Percentiles rank a stretch among this genome's conserved stretches.
Conservation (phyloP, 2,113 vertebrate species). For the Rhea americana region DNA sequence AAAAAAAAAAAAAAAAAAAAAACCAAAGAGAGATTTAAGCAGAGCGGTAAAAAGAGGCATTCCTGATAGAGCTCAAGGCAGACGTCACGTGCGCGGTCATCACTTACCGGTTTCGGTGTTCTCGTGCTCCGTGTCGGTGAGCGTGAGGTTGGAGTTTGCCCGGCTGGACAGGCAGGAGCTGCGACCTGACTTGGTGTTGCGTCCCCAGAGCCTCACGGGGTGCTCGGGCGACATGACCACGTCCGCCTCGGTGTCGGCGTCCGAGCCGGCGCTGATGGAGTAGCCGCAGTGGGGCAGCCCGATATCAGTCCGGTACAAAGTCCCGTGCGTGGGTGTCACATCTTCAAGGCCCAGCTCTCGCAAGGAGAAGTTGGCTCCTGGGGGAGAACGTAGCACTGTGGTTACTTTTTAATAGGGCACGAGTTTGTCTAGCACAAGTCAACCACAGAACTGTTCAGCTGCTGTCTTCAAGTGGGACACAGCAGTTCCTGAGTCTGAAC, state of each 20-base stretch:
- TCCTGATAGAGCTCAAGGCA: not conserved
- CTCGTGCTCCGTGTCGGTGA: slow-evolving; percentile 96
- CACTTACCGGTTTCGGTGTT: slow-evolving; percentile 92
- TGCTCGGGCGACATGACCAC: slow-evolving; percentile 91
- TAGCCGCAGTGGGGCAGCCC: slow-evolving; percentile 91
- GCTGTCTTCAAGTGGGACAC: not conserved
- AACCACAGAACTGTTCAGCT: not conserved
- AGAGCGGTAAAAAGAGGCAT: not conserved
- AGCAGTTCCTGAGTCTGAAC: rapidly evolving
- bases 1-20: not conserved
- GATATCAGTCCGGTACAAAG: slow-evolving; percentile 87
- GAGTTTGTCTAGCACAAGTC: not conserved
- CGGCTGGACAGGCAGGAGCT: slow-evolving; percentile 97
- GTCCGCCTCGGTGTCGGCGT: slow-evolving; percentile 91
- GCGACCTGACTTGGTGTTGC: slow-evolving; percentile 89
- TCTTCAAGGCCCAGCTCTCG: slow-evolving; percentile 90
- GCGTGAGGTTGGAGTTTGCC: slow-evolving; percentile 96
- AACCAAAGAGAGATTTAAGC: not conserved
- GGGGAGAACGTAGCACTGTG: not conserved
- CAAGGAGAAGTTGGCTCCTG: slow-evolving; percentile 91
- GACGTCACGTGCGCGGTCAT: not conserved
- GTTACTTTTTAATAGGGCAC: not conserved
- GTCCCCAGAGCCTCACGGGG: slow-evolving; percentile 89
- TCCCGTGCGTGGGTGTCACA: slow-evolving; percentile 82
- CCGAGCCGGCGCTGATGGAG: slow-evolving; percentile 88